Evolutionary conservation across 2,797 vertebrate genomes (phyloP).

Genomic region (Macrochelys suwanniensis): DNA sequence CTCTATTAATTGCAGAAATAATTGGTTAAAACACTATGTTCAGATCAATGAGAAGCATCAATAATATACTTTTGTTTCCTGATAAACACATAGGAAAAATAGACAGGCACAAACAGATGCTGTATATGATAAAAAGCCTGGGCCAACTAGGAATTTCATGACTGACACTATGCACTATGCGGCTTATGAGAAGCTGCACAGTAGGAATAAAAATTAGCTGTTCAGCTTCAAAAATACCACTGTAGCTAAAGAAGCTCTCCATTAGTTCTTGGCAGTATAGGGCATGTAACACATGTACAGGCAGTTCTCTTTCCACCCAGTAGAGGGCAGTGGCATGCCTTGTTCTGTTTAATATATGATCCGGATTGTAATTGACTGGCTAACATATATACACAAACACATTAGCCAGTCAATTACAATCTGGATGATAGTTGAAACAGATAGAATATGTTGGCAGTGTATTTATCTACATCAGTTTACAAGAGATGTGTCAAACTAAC

Average conservation of each 20-base stretch:
- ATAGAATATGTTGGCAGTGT: fast-evolving
- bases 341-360: background rate
- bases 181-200: too few species aligned
- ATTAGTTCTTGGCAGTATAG: background rate
- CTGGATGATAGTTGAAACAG: background rate
- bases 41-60: background rate
- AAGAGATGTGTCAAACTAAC: background rate
- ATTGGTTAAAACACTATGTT: constrained; percentile 38
- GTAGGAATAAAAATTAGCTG: too few species aligned
- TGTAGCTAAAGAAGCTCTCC: background rate
- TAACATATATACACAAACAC: background rate
- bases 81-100: fast-evolving
- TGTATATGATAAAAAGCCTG: background rate
- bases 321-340: background rate
- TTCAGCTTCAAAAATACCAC: background rate
- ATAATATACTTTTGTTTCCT: background rate
- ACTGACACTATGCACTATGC: fast-evolving
- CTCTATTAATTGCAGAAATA: constrained; percentile 70
- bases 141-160: background rate
- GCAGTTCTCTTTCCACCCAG: background rate
- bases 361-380: background rate
- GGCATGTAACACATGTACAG: background rate
- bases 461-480: background rate
- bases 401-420: background rate
- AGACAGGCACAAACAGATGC: background rate